A percentile compares a stretch with the other conserved stretches of the same genome.
Conservation (phyloP, 2,888 invertebrate genomes). For the Melipona bicolor region DNA sequence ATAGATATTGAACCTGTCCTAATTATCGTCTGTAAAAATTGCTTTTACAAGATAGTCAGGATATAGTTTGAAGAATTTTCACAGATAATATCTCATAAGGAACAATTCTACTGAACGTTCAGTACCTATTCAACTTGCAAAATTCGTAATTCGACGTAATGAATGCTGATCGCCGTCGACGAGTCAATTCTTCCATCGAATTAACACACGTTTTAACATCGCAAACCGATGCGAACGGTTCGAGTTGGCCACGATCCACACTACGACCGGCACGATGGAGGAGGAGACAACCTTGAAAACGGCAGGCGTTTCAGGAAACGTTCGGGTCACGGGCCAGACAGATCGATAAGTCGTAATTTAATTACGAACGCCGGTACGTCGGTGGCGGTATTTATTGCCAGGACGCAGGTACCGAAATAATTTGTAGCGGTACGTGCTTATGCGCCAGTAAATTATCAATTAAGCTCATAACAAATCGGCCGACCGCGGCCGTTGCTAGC, state of each 20-base stretch:
- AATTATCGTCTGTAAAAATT: too few relatives aligned
- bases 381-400: constrained; percentile 56
- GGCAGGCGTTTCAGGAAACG: not conserved
- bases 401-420: constrained; percentile 54
- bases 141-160: not conserved
- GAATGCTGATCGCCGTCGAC: not conserved
- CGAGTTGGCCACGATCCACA: not conserved
- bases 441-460: constrained; percentile 66
- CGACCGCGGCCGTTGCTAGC: constrained; percentile 20
- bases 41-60: too few relatives aligned
- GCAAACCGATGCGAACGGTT: not conserved
- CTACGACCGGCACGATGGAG: not conserved
- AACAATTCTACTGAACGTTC: not conserved
- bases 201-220: not conserved
- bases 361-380: constrained; percentile 48
- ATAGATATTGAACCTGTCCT: too few relatives aligned
- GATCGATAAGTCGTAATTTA: constrained; percentile 67
- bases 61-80: too few relatives aligned
- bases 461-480: constrained; percentile 66
- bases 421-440: constrained; percentile 57
- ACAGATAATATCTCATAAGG: too few relatives aligned
- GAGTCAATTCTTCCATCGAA: not conserved
- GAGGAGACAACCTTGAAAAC: constrained; percentile 27
- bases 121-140: not conserved
- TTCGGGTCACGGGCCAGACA: not conserved